Conservation (phyloP, 2,797 vertebrate genomes). For the Leptoclinus maculatus region DNA sequence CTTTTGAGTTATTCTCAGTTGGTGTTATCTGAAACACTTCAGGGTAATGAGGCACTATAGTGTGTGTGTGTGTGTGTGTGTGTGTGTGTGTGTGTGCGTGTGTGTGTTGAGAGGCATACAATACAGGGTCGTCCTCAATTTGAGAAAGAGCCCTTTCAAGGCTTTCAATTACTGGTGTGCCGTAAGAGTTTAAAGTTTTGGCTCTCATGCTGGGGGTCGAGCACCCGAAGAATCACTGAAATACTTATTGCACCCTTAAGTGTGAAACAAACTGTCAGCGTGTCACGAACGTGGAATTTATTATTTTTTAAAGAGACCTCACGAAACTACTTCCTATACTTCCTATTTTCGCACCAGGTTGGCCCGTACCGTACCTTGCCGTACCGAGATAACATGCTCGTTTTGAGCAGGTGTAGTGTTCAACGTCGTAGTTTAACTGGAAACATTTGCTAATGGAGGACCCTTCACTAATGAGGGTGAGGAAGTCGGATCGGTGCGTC, state of each 20-base stretch:
- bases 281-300: background rate
- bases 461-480: too few relatives aligned
- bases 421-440: background rate
- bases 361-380: background rate
- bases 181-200: conserved; percentile 22
- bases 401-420: background rate
- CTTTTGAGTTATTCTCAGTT: conserved; percentile 59
- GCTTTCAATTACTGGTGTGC: background rate
- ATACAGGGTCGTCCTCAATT: conserved; percentile 13
- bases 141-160: conserved; percentile 10
- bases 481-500: too few relatives aligned
- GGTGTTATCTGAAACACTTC: conserved; percentile 59
- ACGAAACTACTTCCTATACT: too few relatives aligned
- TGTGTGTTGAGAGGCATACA: conserved; percentile 17
- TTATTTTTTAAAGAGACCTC: background rate
- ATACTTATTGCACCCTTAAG: background rate
- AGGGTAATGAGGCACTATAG: conserved; percentile 43
- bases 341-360: background rate
- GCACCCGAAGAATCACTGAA: conserved; percentile 10
- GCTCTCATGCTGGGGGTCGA: conserved; percentile 8
- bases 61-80: conserved; percentile 1
- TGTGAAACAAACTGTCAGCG: background rate
- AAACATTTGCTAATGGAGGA: background rate
- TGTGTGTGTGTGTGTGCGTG: conserved; percentile 8
- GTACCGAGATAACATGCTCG: background rate